Evolutionary conservation across 2,797 vertebrate genomes (phyloP), one percentile per base, ranked within the genome.

Genomic region (Hozukius guyotensis): DNA sequence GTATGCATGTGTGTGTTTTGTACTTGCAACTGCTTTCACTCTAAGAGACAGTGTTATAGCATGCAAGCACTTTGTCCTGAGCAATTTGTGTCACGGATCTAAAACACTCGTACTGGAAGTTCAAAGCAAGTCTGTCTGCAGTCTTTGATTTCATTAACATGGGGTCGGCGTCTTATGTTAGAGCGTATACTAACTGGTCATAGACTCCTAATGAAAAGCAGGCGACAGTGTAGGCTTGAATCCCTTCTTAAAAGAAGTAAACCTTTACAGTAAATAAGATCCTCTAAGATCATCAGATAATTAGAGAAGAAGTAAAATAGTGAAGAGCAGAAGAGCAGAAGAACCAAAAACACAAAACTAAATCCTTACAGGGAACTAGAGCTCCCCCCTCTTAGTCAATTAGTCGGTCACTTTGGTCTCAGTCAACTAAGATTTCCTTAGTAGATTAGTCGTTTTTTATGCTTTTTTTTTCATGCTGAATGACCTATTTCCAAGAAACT

Each of bases 1-100:
- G 52, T 42, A 38, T 78, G n/a, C 32, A 11, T 67, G 57, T 76
- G n/a, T 76, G 34, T 74, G 71, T 80, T 25, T 25, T 80, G 38
- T 72, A 53, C n/a, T 24, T 59, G n/a, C 5, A 16, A 11, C 16
- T 29, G 49, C 36, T 57, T 69, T 34, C 29, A 32, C 8, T 61
- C 27, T 24, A 18, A 73, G 24, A 78, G 59, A 61, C 61, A 20
- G 10, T 12, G 57, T 61, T 42, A 29, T 36, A 57, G 18, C 31
- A 55, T 20, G 16, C 52, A 22, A 56, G 59, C 38, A 52, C 59
- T 71, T 59, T 64, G 42, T 68, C 53, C 65, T 14, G 46, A 86
- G 24, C 63, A 27, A 31, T 87, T 71, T 69, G 61, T 75, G 71
- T 70, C 25, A 52, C 20, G 27, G 27, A 55, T 70, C 14, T 61